phyloP scores from a whole-genome alignment of 2,888 invertebrate species.

The Cephonodes hylas region DNA sequence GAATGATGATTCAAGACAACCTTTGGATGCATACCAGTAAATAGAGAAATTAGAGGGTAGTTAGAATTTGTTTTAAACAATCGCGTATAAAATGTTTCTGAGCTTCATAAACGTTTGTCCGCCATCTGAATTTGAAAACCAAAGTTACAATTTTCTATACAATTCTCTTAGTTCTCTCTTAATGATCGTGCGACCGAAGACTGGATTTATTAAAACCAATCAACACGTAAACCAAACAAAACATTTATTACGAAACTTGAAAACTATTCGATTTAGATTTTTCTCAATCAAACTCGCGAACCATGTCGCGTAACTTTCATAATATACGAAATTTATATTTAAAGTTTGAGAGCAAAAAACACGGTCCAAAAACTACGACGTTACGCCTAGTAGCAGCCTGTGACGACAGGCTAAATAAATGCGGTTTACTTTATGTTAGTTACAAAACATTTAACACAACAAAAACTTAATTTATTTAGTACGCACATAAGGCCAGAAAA shows the following conservation, averaged over 20 bases:
- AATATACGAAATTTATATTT: constrained; percentile 9
- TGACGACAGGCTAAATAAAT: constrained; percentile 5
- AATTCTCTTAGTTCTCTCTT: no score
- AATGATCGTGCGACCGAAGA: no score
- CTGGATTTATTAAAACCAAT: no score
- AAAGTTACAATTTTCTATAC: no score
- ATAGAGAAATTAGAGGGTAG: no score
- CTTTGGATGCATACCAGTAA: no score
- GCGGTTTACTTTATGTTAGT: neutral
- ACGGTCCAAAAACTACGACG: neutral
- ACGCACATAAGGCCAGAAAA: neutral
- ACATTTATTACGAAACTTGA: neutral
- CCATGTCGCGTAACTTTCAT: neutral
- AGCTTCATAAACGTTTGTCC: no score
- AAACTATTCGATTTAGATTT: neutral
- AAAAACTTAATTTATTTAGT: neutral
- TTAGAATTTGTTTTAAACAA: no score
- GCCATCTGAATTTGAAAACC: no score
- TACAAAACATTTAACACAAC: neutral
- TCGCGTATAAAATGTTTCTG: no score
- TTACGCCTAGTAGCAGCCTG: neutral
- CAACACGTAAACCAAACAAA: neutral
- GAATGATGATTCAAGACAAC: no score
- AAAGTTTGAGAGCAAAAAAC: neutral
- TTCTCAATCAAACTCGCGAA: neutral